Conservation (phyloP, 2,113 vertebrate species). For the Gobio gobio region DNA sequence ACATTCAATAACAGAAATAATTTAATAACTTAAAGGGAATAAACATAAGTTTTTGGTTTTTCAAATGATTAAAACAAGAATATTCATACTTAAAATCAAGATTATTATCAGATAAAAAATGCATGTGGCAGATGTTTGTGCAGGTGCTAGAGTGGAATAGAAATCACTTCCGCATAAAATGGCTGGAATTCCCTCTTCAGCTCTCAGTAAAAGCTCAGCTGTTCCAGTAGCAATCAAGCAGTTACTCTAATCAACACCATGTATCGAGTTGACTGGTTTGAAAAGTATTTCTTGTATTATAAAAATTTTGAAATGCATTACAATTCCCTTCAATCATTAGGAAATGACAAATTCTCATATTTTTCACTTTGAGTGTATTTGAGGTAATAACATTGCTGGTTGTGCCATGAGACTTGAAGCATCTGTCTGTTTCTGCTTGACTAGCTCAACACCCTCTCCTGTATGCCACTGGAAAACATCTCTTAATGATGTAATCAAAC, state of each 20-base stretch:
- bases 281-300: neutral
- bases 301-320: neutral
- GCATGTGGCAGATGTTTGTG: conserved; percentile 17
- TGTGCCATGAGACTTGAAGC: conserved; percentile 41
- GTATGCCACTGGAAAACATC: conserved; percentile 44
- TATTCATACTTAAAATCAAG: neutral
- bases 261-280: neutral
- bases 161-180: neutral
- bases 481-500: conserved; percentile 57
- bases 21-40: neutral
- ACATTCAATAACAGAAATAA: neutral
- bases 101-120: neutral
- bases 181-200: neutral
- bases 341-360: neutral
- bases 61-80: neutral
- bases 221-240: neutral
- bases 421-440: conserved; percentile 55
- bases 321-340: neutral
- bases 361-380: conserved; percentile 17
- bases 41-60: neutral
- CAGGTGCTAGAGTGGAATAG: conserved; percentile 16
- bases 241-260: conserved; percentile 3
- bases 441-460: conserved; percentile 40
- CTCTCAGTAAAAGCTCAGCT: neutral
- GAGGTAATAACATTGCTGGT: conserved; percentile 19